Evolutionary conservation across 1,140 invertebrate species (phyloP), one percentile per base, ranked within the genome.

Genomic region (Scaptomyza graminum): DNA sequence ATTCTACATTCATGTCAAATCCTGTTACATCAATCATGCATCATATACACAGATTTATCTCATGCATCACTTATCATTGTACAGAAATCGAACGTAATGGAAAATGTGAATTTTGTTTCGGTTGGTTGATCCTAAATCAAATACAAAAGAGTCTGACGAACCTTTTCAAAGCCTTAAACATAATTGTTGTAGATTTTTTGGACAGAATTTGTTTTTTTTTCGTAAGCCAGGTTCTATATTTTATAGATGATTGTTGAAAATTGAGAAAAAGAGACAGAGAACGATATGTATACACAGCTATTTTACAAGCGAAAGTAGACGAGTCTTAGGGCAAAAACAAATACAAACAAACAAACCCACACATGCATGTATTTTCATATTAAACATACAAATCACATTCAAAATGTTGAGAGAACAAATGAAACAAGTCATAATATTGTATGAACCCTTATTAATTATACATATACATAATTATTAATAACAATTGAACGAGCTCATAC

Each of bases 101-200:
- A n/a, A 71, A 15, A 37, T 28, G 51, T 55, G 6, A 11, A 41
- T 31, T 37, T 46, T 43, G 43, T 51, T 51, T 61, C 25, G 16
- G 9, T 62, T 47, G 13, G 16, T 55, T 46, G 16, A 39, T 47
- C 41, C 59, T 22, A n/a, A 49, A 50, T 25, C 16, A 55, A 71
- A 72, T 70, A 54, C 75, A 77, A 75, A 74, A 87, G 75, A 85
- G 82, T 85, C 82, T 85, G 82, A 85, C 62, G 57, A 72, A 63
- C 61, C 75, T 57, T 63, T 52, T 54, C 50, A 60, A 60, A 67
- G 69, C 69, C 70, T 73, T 76, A 76, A 62, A 60, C 44, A 75
- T 65, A 76, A 67, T n/a, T 65, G 72, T 66, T 80, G 76, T 80
- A 69, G 56, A 63, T 63, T 87, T 85, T 85, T 85, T 75, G 74